Evolutionary conservation across 2,888 invertebrate genomes (phyloP).

Genomic region (Apamea anceps): DNA sequence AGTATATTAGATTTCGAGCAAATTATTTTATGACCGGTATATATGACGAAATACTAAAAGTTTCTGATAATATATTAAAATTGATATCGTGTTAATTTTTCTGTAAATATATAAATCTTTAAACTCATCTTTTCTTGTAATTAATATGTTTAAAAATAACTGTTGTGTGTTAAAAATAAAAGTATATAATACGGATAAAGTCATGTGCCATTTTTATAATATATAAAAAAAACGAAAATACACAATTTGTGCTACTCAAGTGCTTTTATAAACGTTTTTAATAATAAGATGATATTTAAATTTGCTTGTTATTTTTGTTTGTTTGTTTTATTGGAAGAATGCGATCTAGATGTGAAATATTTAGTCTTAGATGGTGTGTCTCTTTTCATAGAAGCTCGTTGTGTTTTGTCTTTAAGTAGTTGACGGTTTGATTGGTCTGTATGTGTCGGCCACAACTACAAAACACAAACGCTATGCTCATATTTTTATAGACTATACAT

Average conservation of each 20-base stretch:
- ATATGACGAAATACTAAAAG: constrained; percentile 63
- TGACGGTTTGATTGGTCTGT: constrained; percentile 58
- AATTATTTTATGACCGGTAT: constrained; percentile 69
- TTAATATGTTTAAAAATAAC: constrained; percentile 76
- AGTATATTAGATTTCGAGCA: constrained; percentile 77
- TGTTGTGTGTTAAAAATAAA: constrained; percentile 82
- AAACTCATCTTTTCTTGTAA: constrained; percentile 77
- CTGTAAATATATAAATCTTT: constrained; percentile 86
- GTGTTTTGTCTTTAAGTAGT: constrained; percentile 72
- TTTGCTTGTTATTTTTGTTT: constrained; percentile 86
- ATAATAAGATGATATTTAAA: constrained; percentile 86
- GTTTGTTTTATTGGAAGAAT: constrained; percentile 77
- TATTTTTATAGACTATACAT: constrained; percentile 62
- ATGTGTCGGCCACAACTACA: constrained; percentile 55
- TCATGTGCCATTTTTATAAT: constrained; percentile 86
- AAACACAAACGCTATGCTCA: constrained; percentile 67
- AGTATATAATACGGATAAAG: constrained; percentile 79
- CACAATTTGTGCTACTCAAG: constrained; percentile 87
- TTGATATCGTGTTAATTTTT: constrained; percentile 77
- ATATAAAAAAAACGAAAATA: constrained; percentile 71
- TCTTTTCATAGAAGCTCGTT: constrained; percentile 67
- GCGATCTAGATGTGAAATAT: constrained; percentile 76
- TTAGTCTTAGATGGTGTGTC: constrained; percentile 74
- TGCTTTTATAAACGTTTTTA: constrained; percentile 87
- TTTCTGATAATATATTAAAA: constrained; percentile 81